Evolutionary conservation across 2,888 invertebrate species (phyloP).

Genomic region (Meloe dianella): DNA sequence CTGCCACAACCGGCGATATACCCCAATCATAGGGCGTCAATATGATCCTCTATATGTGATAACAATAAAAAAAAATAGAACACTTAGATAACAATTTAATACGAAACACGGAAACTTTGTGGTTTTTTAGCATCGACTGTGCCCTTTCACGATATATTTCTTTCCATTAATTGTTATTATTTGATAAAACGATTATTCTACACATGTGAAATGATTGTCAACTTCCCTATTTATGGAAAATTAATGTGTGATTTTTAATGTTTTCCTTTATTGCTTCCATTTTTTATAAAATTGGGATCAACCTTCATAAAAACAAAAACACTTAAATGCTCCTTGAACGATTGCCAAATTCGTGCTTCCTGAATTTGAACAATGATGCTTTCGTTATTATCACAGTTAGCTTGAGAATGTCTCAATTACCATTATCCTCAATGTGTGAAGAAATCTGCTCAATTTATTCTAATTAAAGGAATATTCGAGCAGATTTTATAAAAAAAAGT

Average conservation of each 20-base stretch:
- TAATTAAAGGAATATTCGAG: conserved; percentile 2
- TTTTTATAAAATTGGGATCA: neutral
- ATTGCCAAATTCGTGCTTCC: conserved; percentile 26
- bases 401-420: conserved; percentile 25
- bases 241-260: conserved; percentile 1
- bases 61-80: conserved; percentile 28
- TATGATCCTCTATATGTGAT: conserved; percentile 52
- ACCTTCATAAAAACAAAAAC: neutral
- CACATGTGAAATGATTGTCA: neutral
- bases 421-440: conserved; percentile 15
- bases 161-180: neutral
- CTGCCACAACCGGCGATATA: conserved; percentile 58
- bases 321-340: neutral
- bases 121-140: conserved; percentile 36
- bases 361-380: conserved; percentile 15
- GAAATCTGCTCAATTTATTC: conserved; percentile 21
- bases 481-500: conserved; percentile 21
- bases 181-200: neutral
- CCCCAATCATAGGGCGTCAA: conserved; percentile 60
- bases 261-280: conserved; percentile 2
- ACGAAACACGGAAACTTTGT: conserved; percentile 25
- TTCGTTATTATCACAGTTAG: conserved; percentile 23
- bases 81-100: conserved; percentile 30
- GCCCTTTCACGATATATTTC: neutral
- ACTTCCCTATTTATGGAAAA: neutral